These are phyloP conservation scores for Celastrina argiolus DNA, from an alignment of 2,888 invertebrate genomes.

Conservation along the genomic window DNA sequence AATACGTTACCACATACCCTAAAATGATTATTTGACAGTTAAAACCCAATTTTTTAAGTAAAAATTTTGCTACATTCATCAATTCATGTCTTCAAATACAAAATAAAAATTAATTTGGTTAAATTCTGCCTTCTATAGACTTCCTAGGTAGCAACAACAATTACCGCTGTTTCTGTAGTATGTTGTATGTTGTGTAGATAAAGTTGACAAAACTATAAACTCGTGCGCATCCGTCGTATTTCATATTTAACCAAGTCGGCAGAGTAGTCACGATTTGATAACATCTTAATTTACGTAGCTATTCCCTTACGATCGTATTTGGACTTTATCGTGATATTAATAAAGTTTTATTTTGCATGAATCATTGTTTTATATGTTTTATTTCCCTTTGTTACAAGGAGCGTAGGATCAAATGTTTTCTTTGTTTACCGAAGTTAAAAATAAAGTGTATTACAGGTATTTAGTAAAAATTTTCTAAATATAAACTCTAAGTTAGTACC, in stretches of 20 bases:
- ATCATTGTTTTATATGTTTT: neutral
- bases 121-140: neutral
- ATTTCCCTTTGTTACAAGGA: constrained; percentile 28
- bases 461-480: neutral
- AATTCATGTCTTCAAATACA: too few relatives aligned
- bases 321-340: neutral
- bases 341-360: constrained; percentile 7
- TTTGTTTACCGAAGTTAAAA: neutral
- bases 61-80: too few relatives aligned
- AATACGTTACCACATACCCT: too few relatives aligned
- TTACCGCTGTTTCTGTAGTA: neutral
- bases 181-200: constrained; percentile 19
- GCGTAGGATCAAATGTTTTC: constrained; percentile 24
- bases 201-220: constrained; percentile 18
- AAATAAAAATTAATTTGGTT: neutral
- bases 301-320: neutral
- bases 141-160: neutral
- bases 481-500: too few relatives aligned
- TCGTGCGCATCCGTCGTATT: constrained; percentile 19
- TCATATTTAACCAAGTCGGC: constrained; percentile 24
- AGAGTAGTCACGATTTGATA: constrained; percentile 38
- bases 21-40: too few relatives aligned
- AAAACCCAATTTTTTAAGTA: too few relatives aligned
- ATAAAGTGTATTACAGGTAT: neutral
- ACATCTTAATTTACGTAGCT: constrained; percentile 62